Conservation (phyloP, 2,113 vertebrate genomes). For the Forbesichthys papilliferus region DNA sequence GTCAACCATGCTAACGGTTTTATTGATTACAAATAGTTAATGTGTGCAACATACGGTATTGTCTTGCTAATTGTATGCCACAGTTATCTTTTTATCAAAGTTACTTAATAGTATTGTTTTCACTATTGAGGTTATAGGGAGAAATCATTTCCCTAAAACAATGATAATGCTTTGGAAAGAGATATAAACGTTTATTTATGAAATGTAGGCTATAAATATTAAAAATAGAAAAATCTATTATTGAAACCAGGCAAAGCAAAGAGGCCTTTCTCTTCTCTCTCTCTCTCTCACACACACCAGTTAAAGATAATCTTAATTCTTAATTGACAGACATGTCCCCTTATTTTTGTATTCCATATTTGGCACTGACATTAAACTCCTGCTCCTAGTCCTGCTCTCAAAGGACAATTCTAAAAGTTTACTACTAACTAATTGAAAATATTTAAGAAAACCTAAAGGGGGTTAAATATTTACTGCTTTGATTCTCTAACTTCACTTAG, state of each 20-base stretch:
- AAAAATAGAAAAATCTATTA: not conserved
- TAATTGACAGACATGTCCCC: not conserved
- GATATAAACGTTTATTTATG: not conserved
- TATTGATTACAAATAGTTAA: too few relatives aligned
- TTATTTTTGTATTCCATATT: not conserved
- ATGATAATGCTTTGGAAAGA: not conserved
- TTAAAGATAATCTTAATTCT: not conserved
- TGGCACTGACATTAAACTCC: not conserved
- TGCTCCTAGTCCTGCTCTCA: not conserved
- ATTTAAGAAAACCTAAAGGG: not conserved
- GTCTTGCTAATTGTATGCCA: too few relatives aligned
- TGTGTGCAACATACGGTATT: too few relatives aligned
- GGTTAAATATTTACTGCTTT: not conserved
- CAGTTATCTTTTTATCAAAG: too few relatives aligned
- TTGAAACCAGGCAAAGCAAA: not conserved
- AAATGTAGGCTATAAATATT: not conserved
- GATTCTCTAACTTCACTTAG: conserved; percentile 11
- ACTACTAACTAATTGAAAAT: too few relatives aligned
- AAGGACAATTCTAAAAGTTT: too few relatives aligned
- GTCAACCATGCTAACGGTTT: not conserved
- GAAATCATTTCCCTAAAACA: too few relatives aligned
- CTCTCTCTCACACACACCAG: too few relatives aligned
- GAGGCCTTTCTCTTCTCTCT: not conserved
- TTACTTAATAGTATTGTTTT: too few relatives aligned
- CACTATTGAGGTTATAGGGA: too few relatives aligned